Evolutionary conservation across 2,113 vertebrate species (phyloP), one percentile per base, ranked within the genome.

Genomic region (Ciconia boyciana): DNA sequence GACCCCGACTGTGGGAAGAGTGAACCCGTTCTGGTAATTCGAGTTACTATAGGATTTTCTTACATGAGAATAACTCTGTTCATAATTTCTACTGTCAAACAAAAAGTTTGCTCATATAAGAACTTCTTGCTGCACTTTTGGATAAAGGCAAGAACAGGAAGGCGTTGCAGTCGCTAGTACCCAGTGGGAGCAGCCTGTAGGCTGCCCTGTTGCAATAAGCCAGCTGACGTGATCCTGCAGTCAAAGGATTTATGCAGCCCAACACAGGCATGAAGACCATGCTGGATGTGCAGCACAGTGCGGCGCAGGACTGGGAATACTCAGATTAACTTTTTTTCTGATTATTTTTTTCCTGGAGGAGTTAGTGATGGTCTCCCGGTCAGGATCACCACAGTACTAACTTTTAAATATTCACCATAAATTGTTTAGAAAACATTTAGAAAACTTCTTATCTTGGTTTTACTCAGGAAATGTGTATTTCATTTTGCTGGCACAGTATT

Each of bases 231-330:
- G 26, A 44, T 74, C 25, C 54, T 87, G n/a, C 28, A 78, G 26
- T 41, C 24, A 10, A 34, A 21, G 49, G 11, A 31, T 74, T 60
- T 65, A 8, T 58, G 55, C 41, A 58, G 8, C 34, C 55, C 78
- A 75, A 4, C 44, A 43, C 7, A 43, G n/a, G 19, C 25, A 11
- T 6, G n/a, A 76, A 54, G n/a, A 19, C 13, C 46, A 20, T 0
- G 0, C 14, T 76, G 36, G 22, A 70, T 60, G 31, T 43, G 25
- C 19, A 75, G 34, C 20, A 52, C 28, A 58, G 16, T 26, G 29
- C 0, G 0, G n/a, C 0, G 0, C 39, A 77, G 26, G 34, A 57
- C 20, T 31, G 26, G 3, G 5, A 62, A 19, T 46, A 25, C 41
- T 78, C 31, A 9, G 25, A 61, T 28, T 49, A 94, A 65, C 5